phyloP scores from a whole-genome alignment of 2,797 vertebrate genomes.

The Atherinosoma microstoma region DNA sequence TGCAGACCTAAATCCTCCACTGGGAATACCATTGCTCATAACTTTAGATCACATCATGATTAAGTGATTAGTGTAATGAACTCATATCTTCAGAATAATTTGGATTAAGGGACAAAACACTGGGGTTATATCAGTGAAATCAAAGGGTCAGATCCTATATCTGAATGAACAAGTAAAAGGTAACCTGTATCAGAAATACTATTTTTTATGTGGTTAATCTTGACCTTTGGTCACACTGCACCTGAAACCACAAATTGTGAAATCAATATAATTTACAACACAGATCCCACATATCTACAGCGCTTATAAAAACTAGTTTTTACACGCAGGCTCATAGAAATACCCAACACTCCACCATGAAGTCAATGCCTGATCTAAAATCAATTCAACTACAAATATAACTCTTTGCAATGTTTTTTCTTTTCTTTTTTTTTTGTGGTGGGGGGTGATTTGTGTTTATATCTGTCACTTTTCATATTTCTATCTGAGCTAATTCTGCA shows the following conservation, averaged over 20 bases:
- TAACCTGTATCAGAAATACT: background rate
- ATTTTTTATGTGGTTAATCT: background rate
- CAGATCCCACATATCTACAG: background rate
- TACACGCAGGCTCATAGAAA: background rate
- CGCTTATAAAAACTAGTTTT: background rate
- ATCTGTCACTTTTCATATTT: background rate
- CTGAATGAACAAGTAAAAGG: background rate
- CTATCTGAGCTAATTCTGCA: too few relatives aligned
- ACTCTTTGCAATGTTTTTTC: background rate
- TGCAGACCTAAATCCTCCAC: slow-evolving; percentile 4
- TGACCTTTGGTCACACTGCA: background rate
- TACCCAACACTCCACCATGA: background rate
- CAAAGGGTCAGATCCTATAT: background rate
- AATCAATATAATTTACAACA: background rate
- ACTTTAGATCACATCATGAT: slow-evolving; percentile 12
- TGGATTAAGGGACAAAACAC: background rate
- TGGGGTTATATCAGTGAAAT: background rate
- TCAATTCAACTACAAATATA: background rate
- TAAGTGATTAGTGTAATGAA: slow-evolving; percentile 14
- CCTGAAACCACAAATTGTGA: background rate
- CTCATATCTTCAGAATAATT: background rate
- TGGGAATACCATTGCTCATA: slow-evolving; percentile 14
- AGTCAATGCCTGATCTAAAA: too few relatives aligned
- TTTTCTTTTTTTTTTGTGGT: too few relatives aligned
- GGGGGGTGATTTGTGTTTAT: background rate